phyloP scores from a whole-genome alignment of 2,113 vertebrate genomes.

The Neolamprologus longior region DNA sequence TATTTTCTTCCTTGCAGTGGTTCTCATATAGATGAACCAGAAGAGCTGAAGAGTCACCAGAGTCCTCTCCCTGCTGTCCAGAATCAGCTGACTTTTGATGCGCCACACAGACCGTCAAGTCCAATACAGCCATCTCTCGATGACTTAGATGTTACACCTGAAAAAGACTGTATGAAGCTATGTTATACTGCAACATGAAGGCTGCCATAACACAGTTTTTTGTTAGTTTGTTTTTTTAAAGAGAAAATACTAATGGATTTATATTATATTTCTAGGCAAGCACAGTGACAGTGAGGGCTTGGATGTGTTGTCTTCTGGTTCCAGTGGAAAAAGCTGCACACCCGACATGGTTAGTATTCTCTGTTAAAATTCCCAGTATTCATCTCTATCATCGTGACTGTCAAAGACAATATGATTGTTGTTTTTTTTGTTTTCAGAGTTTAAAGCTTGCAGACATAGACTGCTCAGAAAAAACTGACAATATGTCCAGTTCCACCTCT shows the following conservation, averaged over 20 bases:
- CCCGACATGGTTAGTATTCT: slow-evolving; percentile 19
- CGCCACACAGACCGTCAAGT: neutral
- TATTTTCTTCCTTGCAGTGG: slow-evolving; percentile 14
- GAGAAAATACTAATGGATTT: neutral
- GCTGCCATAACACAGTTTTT: neutral
- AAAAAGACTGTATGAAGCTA: slow-evolving; percentile 43
- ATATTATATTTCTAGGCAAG: slow-evolving; percentile 15
- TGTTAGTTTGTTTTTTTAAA: neutral
- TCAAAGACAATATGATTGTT: neutral
- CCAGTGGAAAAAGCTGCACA: neutral
- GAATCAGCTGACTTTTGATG: neutral
- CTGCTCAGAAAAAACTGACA: neutral
- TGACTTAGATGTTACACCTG: slow-evolving; percentile 3
- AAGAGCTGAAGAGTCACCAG: neutral
- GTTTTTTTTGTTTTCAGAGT: slow-evolving; percentile 35
- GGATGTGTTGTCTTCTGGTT: neutral
- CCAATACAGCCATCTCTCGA: neutral
- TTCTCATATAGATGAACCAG: slow-evolving; percentile 22
- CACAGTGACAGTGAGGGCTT: neutral
- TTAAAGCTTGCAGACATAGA: slow-evolving; percentile 62
- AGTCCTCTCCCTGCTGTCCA: neutral
- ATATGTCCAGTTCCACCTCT: neutral
- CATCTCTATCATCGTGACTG: neutral
- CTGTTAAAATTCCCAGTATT: neutral
- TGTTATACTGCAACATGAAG: neutral